These are phyloP conservation scores for Mus minutoides DNA, from an alignment of 2,797 vertebrate species.

Conservation along the genomic window DNA sequence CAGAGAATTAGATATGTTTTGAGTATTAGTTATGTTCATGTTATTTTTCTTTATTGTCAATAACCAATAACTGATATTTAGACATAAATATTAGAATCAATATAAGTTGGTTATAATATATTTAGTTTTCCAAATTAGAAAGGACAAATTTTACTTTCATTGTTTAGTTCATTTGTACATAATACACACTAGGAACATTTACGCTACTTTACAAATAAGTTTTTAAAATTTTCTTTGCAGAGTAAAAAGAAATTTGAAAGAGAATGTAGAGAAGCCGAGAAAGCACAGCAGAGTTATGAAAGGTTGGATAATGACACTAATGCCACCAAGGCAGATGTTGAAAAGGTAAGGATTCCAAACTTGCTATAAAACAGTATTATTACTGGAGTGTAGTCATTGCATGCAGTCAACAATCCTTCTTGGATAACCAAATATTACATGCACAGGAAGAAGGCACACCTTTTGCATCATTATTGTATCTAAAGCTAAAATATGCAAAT, in stretches of 20 bases:
- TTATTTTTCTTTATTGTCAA: background rate
- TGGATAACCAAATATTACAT: constrained; percentile 34
- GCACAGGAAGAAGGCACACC: background rate
- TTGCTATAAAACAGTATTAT: background rate
- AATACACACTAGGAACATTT: constrained; percentile 36
- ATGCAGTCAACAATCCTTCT: background rate
- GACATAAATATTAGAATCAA: background rate
- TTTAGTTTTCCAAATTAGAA: constrained; percentile 44
- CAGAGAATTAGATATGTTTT: constrained; percentile 8
- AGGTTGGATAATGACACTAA: constrained; percentile 97
- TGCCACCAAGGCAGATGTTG: constrained; percentile 98
- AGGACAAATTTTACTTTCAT: constrained; percentile 56
- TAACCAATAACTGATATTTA: constrained; percentile 50
- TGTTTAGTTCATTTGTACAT: background rate
- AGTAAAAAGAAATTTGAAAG: constrained; percentile 99
- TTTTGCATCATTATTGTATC: constrained; percentile 13
- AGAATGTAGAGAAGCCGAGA: constrained; percentile 98
- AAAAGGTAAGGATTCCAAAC: constrained; percentile 92
- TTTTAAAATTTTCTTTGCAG: constrained; percentile 84
- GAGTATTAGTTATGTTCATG: background rate
- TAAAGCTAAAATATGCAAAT: constrained; percentile 51
- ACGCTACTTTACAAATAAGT: constrained; percentile 61
- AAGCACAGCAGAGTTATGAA: constrained; percentile 95
- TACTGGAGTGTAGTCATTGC: background rate
- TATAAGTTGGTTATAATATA: constrained; percentile 28